Base-by-base conservation (phyloP, 1,140 invertebrate species). In the Trichonephila clavata region DNA sequence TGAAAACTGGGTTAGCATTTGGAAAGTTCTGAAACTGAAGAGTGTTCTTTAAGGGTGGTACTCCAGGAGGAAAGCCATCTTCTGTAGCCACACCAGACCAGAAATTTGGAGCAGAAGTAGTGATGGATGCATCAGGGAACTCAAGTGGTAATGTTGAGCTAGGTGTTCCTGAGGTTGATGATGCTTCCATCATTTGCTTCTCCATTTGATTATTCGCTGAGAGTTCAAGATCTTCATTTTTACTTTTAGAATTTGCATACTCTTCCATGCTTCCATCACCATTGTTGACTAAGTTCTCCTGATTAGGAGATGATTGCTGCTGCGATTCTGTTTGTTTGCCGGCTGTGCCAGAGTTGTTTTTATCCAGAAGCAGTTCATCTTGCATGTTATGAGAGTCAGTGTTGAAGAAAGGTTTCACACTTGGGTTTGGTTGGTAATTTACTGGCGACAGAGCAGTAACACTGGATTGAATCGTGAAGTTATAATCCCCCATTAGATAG, bases 311-410 rank as follows among this genome's bases (percentile, higher is more conserved):
- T 77, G 39, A 21, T 68, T 71, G 93, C 57, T 83, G 89, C 39
- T 86, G 93, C 10, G 88, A 32, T 39, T 91, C 89, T 57, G 88
- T 94, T 94, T 92, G 89, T 94, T 94, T 94, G 90, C 87, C 93
- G 65, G 61, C 77, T 59, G 80, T 16, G 80, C 86, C 27, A 2
- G 77, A 5, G 68, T 83, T 93, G 27, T 86, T 16, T 61, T 94
- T 91, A 32, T 94, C 93, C 32, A 94, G 43, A n/a, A 94, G 95
- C 94, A 97, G 95, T 95, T 97, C 97, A 96, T 97, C 97, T 96
- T 97, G 97, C 97, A 97, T 97, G 95, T 96, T 96, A 95, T 94
- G 93, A 77, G 95, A 90, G 95, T 96, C 94, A 95, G 94, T 95
- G 59, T 21, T 27, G 92, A 95, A 96, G 95, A 96, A 95, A 63